Evolutionary conservation across 64 coral and sea anemone species (phyloP), one percentile per base, ranked within the genome.

Genomic region (Actinia equina): DNA sequence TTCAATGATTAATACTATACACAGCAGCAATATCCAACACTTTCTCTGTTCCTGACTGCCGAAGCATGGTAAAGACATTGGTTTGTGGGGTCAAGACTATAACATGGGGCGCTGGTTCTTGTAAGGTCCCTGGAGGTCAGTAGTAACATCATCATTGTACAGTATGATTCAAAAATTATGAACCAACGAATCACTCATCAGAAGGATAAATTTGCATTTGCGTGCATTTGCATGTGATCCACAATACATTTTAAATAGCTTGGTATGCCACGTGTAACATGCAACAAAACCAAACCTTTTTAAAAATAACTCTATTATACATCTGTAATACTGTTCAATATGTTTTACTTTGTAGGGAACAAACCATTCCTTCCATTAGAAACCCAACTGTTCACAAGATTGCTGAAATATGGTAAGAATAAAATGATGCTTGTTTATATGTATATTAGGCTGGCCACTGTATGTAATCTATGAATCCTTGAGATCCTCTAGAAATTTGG

Each of bases 61-160:
- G 93, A 59, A 98, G 96, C 56, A 98, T 98, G 96, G 96, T 98
- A 15, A 98, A 98, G 85, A 98, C 96, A 20, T 67, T 98, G 22
- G 96, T 98, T 25, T 98, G 96, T 95, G 96, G 96, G 20, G 96
- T 98, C 4, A 98, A 98, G 83, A 98, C 96, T 18, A 98, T 98
- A 23, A 98, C 96, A 44, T 98, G 96, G 96, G 96, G 96, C 69
- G 96, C 96, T 41, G 96, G 96, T 8, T 95, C 96, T 51, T 95
- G 93, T n/a, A 95, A 94, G 87, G 93, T 96, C 42, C 87, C 87
- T 80, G 95, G 92, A 91, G 87, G 89, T 94, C 77, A 84, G 57
- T 53, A n/a, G 7, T 49, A 8, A 49, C 46, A 49, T 49, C 7
- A 49, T 49, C 30, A 37, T 37, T 37, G 30, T 37, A 37, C 30